These are phyloP conservation scores for Sinocyclocheilus anshuiensis DNA, from an alignment of 2,113 vertebrate species.

Conservation along the genomic window DNA sequence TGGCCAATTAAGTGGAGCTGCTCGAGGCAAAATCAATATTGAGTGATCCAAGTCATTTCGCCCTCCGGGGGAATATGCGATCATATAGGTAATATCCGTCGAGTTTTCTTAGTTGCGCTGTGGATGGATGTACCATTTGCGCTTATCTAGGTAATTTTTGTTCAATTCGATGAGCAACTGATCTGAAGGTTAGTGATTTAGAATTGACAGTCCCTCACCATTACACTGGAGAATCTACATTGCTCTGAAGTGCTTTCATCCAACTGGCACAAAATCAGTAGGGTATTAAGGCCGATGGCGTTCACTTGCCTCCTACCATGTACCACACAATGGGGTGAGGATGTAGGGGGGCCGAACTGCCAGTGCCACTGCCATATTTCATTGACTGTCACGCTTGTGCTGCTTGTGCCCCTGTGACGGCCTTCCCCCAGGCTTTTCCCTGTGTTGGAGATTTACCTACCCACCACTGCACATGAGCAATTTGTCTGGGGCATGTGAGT, in stretches of 20 bases:
- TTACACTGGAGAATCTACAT: not conserved
- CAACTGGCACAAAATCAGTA: constrained; percentile 58
- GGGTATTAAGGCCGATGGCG: constrained; percentile 61
- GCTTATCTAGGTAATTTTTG: not conserved
- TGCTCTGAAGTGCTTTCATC: constrained; percentile 51
- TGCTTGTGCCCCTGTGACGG: constrained; percentile 50
- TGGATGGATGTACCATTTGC: not conserved
- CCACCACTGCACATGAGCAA: constrained; percentile 45
- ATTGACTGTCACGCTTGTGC: constrained; percentile 49
- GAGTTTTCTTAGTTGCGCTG: not conserved
- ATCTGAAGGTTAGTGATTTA: not conserved
- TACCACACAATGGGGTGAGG: constrained; percentile 58
- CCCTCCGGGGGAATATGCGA: constrained; percentile 40
- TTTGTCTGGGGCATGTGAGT: constrained; percentile 42
- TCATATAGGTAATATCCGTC: constrained; percentile 34
- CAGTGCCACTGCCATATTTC: constrained; percentile 46
- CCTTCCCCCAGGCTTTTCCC: constrained; percentile 37
- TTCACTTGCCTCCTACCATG: constrained; percentile 57
- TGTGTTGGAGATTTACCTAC: constrained; percentile 44
- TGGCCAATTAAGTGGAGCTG: constrained; percentile 46
- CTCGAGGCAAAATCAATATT: constrained; percentile 37
- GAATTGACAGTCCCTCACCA: not conserved
- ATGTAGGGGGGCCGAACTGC: constrained; percentile 54
- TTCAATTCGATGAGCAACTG: not conserved
- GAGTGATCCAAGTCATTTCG: constrained; percentile 45